These are phyloP conservation scores for Caenorhabditis macrosperma DNA, from an alignment of 2,888 invertebrate genomes.

Conservation along the genomic window DNA sequence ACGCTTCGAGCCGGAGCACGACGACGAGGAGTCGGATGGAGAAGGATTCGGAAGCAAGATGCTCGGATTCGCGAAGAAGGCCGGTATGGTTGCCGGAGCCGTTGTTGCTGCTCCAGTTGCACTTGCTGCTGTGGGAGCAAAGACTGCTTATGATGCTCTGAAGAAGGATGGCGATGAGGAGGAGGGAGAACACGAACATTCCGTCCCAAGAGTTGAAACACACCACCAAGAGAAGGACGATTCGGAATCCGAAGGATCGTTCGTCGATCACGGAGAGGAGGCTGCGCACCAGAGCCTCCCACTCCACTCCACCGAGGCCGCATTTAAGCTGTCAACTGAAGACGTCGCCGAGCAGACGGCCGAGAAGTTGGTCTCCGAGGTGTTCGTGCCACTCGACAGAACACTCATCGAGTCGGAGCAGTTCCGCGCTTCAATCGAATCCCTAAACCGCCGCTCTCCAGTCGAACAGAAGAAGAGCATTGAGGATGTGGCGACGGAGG, in stretches of 20 bases:
- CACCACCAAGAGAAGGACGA: slow-evolving; percentile 9
- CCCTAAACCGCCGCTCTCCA: slow-evolving; percentile 28
- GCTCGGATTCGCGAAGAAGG: slow-evolving; percentile 65
- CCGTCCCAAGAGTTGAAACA: slow-evolving; percentile 1
- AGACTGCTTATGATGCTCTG: slow-evolving; percentile 67
- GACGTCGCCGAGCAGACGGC: slow-evolving; percentile 46
- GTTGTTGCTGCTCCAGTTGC: slow-evolving; percentile 70
- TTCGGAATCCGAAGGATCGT: slow-evolving; percentile 38
- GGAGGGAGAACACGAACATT: not conserved
- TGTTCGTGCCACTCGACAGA: slow-evolving; percentile 45
- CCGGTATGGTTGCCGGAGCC: slow-evolving; percentile 70
- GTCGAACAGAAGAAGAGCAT: slow-evolving; percentile 32
- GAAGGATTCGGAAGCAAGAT: slow-evolving; percentile 53
- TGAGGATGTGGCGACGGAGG: slow-evolving; percentile 39
- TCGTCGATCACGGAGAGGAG: slow-evolving; percentile 41
- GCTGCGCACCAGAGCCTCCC: slow-evolving; percentile 4
- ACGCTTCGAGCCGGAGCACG: slow-evolving; percentile 15
- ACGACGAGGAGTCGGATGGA: slow-evolving; percentile 22
- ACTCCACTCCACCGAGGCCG: slow-evolving; percentile 38
- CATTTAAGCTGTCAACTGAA: slow-evolving; percentile 41
- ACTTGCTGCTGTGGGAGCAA: slow-evolving; percentile 68
- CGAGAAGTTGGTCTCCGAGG: slow-evolving; percentile 47
- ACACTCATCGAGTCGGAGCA: slow-evolving; percentile 43
- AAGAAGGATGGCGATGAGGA: slow-evolving; percentile 59
- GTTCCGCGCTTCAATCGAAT: slow-evolving; percentile 47